Percentiles rank a stretch among this genome's conserved stretches.
These are phyloP conservation scores for Masticophis lateralis DNA, from an alignment of 2,797 vertebrate genomes.

Conservation along the genomic window DNA sequence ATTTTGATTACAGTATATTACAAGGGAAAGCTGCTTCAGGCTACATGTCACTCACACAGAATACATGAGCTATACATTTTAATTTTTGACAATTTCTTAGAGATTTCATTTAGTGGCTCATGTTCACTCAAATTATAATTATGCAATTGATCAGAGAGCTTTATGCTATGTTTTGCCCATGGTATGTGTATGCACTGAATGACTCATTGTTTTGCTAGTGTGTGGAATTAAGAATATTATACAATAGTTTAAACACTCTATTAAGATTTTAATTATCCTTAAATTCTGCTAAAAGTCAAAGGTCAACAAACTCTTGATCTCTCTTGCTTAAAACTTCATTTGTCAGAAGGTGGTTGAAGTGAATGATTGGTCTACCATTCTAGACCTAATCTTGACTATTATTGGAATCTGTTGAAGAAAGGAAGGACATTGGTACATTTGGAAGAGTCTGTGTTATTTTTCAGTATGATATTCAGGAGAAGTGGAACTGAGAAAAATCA, in stretches of 20 bases:
- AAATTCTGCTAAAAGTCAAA: background rate
- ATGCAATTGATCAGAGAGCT: too few species aligned
- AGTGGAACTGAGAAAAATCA: too few species aligned
- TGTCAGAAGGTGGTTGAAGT: background rate
- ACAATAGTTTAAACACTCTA: background rate
- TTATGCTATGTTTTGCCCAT: background rate
- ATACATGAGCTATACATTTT: background rate
- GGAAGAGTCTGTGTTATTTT: too few species aligned
- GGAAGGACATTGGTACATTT: too few species aligned
- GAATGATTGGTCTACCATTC: background rate
- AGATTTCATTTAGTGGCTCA: background rate
- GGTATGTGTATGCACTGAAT: background rate
- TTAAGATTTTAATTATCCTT: background rate
- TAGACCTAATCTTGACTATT: too few species aligned
- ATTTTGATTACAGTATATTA: conserved; percentile 6
- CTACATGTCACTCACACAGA: background rate
- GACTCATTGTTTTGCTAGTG: background rate
- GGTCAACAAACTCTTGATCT: background rate
- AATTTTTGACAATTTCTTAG: conserved; percentile 9
- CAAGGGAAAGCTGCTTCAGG: background rate
- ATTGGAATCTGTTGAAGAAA: too few species aligned
- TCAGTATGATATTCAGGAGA: too few species aligned
- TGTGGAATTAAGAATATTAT: background rate
- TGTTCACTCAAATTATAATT: background rate
- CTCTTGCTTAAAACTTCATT: background rate